Base-by-base conservation (phyloP, 2,113 vertebrate species). In the Tenebrosternarchus preto region DNA sequence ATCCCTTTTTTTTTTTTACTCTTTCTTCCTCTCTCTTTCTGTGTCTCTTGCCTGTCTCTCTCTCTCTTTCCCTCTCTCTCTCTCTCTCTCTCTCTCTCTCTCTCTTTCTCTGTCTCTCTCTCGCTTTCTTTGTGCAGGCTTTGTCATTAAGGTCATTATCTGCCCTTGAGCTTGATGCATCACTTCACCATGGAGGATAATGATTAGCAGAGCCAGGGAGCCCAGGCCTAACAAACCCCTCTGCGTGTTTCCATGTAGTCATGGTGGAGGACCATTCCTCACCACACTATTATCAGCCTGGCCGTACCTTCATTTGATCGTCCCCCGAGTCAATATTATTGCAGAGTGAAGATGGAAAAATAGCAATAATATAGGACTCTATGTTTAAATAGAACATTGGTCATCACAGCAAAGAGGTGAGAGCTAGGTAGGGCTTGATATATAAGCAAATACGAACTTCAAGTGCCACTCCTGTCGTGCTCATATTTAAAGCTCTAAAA, bases 91-190 rank as follows among this genome's bases (percentile, higher is more conserved):
- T 12, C 43, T 36, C 43, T 15, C 43, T 15, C 43, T 50, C 43
- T 50, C 43, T 3, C 82, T 80, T 6, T 59, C 6, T 27, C 61
- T 63, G 33, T 67, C 59, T 25, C 29, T 71, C 70, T 27, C 56
- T 57, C 22, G 56, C 46, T 72, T 33, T 39, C 25, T 29, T 11
- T 7, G 29, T 75, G 33, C 5, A 74, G 80, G 71, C 71, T 64
- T 76, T 78, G 76, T 82, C 71, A 85, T 85, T 85, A 82, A 82
- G 71, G 83, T 78, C 83, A 84, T 81, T 66, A 81, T 76, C 75
- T 81, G 84, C 79, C 82, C 82, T 85, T 85, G 84, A 83, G 75
- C 60, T 22, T 78, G 75, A 83, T 79, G 82, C 71, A 77, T 81
- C 81, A 55, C 75, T 72, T 75, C 76, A 81, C 60, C 78, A 64